Evolutionary conservation across 2,797 vertebrate genomes (phyloP).

Genomic region (Sardinella longiceps): DNA sequence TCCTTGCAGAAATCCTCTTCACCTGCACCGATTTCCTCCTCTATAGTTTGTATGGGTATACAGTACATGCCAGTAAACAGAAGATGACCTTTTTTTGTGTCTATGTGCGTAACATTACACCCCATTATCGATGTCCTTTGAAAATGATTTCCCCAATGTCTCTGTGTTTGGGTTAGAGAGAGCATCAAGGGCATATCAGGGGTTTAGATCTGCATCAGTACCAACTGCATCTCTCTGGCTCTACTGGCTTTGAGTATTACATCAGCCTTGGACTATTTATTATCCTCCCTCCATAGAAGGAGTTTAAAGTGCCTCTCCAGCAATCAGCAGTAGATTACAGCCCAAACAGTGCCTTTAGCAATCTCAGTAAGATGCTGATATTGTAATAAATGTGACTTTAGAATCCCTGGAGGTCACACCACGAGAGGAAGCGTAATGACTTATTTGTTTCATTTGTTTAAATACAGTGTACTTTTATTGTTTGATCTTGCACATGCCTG

Average conservation of each 20-base stretch:
- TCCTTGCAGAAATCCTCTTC: background rate
- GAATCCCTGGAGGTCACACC: background rate
- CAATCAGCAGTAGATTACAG: slow-evolving; percentile 17
- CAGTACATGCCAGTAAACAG: background rate
- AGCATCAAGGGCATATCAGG: background rate
- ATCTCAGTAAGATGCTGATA: slow-evolving; percentile 13
- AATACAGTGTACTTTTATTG: background rate
- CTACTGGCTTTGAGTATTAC: background rate
- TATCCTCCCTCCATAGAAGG: slow-evolving; percentile 1
- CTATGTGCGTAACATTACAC: background rate
- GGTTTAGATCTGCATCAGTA: background rate
- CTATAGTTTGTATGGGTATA: background rate
- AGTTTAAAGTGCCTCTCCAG: slow-evolving; percentile 9
- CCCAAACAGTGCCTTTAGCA: background rate
- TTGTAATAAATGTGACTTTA: slow-evolving; percentile 4
- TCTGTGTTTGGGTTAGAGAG: background rate
- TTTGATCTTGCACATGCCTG: background rate
- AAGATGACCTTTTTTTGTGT: background rate
- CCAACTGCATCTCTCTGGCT: background rate
- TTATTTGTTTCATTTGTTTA: background rate
- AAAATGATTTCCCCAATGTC: background rate
- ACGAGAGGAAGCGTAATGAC: background rate
- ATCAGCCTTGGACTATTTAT: slow-evolving; percentile 16
- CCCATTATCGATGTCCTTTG: background rate
- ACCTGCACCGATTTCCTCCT: background rate